Percentiles rank a stretch among this genome's conserved stretches.
Evolutionary conservation across 2,888 invertebrate genomes (phyloP).

Genomic region (Cerceris ruficornis): DNA sequence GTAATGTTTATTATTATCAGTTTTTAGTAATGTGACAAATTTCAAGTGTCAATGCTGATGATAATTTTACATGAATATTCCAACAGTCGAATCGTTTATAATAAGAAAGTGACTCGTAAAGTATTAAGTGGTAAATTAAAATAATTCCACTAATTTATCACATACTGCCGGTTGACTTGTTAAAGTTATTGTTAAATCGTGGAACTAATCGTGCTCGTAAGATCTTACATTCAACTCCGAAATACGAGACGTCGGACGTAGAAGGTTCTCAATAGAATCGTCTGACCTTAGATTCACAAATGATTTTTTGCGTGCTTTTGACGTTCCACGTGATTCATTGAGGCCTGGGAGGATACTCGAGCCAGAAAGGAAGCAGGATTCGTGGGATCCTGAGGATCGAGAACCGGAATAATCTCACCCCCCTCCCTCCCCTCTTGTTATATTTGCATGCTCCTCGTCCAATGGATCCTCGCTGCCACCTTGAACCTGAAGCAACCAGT

Average conservation of each 20-base stretch:
- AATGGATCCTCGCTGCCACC: constrained; percentile 17
- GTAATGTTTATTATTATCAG: too few species aligned
- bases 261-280: constrained; percentile 5
- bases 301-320: constrained; percentile 41
- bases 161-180: too few species aligned
- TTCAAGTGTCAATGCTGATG: too few species aligned
- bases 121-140: too few species aligned
- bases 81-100: too few species aligned
- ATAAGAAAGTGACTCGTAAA: too few species aligned
- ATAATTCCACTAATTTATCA: too few species aligned
- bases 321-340: constrained; percentile 27
- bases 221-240: background rate
- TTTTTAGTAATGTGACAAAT: too few species aligned
- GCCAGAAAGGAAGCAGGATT: constrained; percentile 50
- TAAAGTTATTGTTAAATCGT: too few species aligned
- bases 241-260: background rate
- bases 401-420: constrained; percentile 58
- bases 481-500: constrained; percentile 48
- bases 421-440: constrained; percentile 38
- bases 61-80: too few species aligned
- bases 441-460: constrained; percentile 48
- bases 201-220: too few species aligned
- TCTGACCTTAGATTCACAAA: constrained; percentile 27
- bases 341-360: constrained; percentile 18
- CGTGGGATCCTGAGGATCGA: constrained; percentile 50